Conservation (phyloP, 2,888 invertebrate species). For the Yponomeuta evonymella region DNA sequence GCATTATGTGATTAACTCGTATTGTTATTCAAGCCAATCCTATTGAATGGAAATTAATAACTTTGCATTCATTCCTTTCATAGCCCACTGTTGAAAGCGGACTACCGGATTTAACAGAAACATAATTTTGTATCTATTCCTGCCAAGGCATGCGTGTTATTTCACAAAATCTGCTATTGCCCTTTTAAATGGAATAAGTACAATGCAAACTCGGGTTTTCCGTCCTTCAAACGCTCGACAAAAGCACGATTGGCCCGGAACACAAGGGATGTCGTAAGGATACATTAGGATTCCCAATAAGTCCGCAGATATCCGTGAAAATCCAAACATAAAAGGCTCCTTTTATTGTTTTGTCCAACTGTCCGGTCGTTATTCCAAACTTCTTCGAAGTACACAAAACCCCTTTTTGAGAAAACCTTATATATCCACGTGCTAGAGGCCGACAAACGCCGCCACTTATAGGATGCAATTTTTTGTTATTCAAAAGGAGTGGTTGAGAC, state of each 20-base stretch:
- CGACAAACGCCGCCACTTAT: slow-evolving; percentile 49
- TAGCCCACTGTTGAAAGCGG: slow-evolving; percentile 27
- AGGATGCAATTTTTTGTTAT: slow-evolving; percentile 41
- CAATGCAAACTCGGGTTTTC: slow-evolving; percentile 5
- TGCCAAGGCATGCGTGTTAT: slow-evolving; percentile 43
- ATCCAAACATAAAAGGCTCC: slow-evolving; percentile 29
- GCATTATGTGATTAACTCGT: neutral
- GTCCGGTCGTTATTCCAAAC: slow-evolving; percentile 30
- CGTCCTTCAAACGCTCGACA: slow-evolving; percentile 6
- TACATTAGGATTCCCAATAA: slow-evolving; percentile 29
- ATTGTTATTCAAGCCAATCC: neutral
- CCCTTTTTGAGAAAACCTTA: slow-evolving; percentile 46
- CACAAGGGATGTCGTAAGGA: slow-evolving; percentile 24
- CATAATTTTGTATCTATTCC: slow-evolving; percentile 38
- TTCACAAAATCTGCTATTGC: slow-evolving; percentile 24
- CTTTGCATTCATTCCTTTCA: slow-evolving; percentile 33
- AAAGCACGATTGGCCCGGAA: slow-evolving; percentile 28
- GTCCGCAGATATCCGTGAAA: slow-evolving; percentile 38
- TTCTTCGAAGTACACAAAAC: slow-evolving; percentile 51
- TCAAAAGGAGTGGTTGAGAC: slow-evolving; percentile 53
- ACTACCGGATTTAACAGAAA: slow-evolving; percentile 43
- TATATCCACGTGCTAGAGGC: slow-evolving; percentile 52
- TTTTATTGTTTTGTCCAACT: slow-evolving; percentile 35
- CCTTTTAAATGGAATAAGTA: neutral
- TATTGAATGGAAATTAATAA: slow-evolving; percentile 32